phyloP scores from a whole-genome alignment of 2,797 vertebrate genomes.

The Oreochromis grahami region DNA sequence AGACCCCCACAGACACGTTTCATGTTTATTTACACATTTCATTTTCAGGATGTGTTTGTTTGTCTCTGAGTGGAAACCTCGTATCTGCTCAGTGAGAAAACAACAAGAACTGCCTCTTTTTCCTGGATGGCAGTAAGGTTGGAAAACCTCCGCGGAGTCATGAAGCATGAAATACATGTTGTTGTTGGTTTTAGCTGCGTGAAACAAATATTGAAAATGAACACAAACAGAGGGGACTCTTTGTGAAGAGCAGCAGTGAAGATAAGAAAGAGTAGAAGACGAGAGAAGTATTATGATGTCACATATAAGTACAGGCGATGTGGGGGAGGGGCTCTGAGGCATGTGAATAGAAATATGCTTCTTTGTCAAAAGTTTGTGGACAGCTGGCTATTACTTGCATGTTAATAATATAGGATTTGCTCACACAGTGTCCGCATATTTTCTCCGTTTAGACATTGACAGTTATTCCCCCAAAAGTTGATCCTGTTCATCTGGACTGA shows the following conservation, averaged over 20 bases:
- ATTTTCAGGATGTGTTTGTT: not conserved
- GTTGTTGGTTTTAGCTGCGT: not conserved
- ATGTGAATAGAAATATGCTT: not conserved
- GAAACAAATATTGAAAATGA: not conserved
- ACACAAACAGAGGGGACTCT: not conserved
- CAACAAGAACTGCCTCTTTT: not conserved
- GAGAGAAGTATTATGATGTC: not conserved
- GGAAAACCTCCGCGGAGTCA: not conserved
- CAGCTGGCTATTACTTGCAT: not conserved
- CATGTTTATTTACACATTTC: slow-evolving; percentile 7
- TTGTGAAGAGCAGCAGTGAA: not conserved
- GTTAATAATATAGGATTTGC: not conserved
- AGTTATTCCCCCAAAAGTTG: not conserved
- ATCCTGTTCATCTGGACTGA: not conserved
- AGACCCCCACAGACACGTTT: not conserved
- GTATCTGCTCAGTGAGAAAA: not conserved
- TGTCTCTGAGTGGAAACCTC: not conserved
- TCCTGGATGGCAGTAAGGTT: not conserved
- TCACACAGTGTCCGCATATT: not conserved
- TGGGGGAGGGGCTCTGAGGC: not conserved
- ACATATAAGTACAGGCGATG: not conserved
- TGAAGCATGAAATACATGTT: not conserved
- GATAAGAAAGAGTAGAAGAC: not conserved
- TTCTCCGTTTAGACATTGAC: not conserved
- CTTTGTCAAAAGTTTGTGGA: not conserved